Conservation (phyloP, 2,797 vertebrate species). For the Tokudaia muenninki region DNA sequence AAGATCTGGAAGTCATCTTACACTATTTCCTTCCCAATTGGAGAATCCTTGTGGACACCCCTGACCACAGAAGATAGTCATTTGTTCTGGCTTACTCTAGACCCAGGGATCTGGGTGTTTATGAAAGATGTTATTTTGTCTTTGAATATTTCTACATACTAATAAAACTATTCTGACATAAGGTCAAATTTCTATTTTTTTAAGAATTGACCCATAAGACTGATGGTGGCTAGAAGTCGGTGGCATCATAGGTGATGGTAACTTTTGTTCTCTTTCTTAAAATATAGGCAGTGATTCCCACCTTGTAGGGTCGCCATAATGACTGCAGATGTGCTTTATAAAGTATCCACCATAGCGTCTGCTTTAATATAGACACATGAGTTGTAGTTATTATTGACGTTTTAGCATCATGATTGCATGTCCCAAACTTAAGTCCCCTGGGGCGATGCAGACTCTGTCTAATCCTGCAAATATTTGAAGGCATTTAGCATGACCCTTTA, state of each 20-base stretch:
- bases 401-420: conserved; percentile 32
- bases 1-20: background rate
- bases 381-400: conserved; percentile 50
- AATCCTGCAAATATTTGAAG: conserved; percentile 76
- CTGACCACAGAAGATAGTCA: background rate
- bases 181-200: conserved; percentile 27
- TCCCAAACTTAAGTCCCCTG: conserved; percentile 55
- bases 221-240: background rate
- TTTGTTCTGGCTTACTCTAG: background rate
- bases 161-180: background rate
- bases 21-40: background rate
- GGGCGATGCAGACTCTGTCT: conserved; percentile 62
- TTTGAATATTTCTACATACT: background rate
- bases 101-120: background rate
- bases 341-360: background rate
- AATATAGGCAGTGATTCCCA: conserved; percentile 24
- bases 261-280: conserved; percentile 53
- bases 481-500: conserved; percentile 58
- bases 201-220: background rate
- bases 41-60: background rate
- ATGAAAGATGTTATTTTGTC: background rate
- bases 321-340: background rate
- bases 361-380: conserved; percentile 26
- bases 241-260: background rate
- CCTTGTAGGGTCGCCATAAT: background rate